phyloP scores from a whole-genome alignment of 2,797 vertebrate species.

The Acipenser ruthenus region DNA sequence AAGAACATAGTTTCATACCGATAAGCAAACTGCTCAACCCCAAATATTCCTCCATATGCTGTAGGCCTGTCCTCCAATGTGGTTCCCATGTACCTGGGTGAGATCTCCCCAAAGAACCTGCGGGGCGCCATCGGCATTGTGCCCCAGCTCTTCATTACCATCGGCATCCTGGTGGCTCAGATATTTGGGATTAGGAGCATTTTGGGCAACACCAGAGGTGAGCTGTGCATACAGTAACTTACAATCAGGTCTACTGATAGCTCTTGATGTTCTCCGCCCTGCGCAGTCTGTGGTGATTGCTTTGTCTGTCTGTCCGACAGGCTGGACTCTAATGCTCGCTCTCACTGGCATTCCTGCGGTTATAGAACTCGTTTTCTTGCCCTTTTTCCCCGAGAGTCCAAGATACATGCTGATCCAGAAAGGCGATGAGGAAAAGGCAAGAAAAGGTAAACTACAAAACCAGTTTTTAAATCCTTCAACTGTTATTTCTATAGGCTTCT shows the following conservation, averaged over 20 bases:
- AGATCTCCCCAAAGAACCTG: conserved; percentile 82
- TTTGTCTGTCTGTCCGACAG: conserved; percentile 31
- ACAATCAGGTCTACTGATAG: background rate
- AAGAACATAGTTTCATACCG: too few relatives aligned
- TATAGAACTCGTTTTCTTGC: conserved; percentile 69
- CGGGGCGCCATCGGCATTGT: conserved; percentile 76
- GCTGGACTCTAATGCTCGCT: conserved; percentile 72
- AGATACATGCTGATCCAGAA: conserved; percentile 80
- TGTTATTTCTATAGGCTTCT: too few relatives aligned
- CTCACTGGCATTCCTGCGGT: conserved; percentile 76
- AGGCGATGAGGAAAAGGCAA: conserved; percentile 55
- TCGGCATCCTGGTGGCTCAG: conserved; percentile 84
- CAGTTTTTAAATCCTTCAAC: too few relatives aligned
- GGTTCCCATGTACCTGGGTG: conserved; percentile 92
- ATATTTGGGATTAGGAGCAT: conserved; percentile 69
- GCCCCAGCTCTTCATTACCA: conserved; percentile 83
- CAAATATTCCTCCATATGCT: background rate
- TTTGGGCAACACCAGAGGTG: conserved; percentile 70
- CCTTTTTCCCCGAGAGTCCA: conserved; percentile 89
- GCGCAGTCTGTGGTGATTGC: background rate
- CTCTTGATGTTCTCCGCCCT: background rate
- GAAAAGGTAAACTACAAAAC: conserved; percentile 47
- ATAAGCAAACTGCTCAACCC: too few relatives aligned
- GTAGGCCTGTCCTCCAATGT: conserved; percentile 86
- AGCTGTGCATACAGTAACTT: background rate